phyloP scores from a whole-genome alignment of 2,113 vertebrate genomes.

The Anser brachyrhynchus region DNA sequence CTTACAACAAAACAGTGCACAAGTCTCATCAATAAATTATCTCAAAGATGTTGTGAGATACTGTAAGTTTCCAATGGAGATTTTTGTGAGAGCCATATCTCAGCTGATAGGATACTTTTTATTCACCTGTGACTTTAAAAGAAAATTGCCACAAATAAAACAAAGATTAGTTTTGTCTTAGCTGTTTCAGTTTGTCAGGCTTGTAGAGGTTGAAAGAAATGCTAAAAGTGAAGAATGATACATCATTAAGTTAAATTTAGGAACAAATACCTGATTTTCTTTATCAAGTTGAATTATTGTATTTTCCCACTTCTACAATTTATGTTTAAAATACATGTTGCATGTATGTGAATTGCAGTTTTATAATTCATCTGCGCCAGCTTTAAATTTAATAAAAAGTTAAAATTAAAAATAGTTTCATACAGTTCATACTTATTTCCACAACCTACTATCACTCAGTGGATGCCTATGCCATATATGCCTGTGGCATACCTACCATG shows the following conservation, averaged over 20 bases:
- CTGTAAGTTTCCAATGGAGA: not conserved
- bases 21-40: not conserved
- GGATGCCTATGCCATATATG: not conserved
- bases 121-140: not conserved
- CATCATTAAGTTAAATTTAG: not conserved
- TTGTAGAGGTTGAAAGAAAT: not conserved
- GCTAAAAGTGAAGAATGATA: not conserved
- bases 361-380: not conserved
- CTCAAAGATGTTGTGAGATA: not conserved
- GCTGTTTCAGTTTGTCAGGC: not conserved
- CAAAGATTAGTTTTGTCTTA: constrained; percentile 12
- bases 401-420: not conserved
- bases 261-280: not conserved
- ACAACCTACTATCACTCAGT: not conserved
- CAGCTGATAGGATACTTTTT: not conserved
- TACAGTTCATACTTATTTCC: not conserved
- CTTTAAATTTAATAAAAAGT: not conserved
- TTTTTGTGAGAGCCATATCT: not conserved
- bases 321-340: not conserved
- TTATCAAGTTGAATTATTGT: not conserved
- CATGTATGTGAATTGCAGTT: not conserved
- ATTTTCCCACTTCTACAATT: not conserved
- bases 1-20: not conserved
- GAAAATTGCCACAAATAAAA: not conserved
- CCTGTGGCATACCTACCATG: not conserved